Base-by-base conservation (phyloP, 2,888 invertebrate species). In the Apotomis capreana region DNA sequence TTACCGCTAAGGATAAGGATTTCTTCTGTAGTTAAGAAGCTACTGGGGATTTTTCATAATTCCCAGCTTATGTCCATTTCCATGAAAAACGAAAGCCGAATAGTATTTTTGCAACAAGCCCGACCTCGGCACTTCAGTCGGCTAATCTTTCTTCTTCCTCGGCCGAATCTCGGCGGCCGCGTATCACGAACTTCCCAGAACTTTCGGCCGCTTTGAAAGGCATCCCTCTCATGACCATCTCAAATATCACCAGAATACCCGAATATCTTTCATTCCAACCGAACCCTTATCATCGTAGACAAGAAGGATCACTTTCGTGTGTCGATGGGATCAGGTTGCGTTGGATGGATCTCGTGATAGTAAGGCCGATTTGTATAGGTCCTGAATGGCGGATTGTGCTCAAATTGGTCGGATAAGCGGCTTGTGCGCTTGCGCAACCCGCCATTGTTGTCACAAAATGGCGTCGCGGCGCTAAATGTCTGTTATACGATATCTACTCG, bases 381-480 rank as follows among this genome's bases (percentile, higher is more conserved):
- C 77, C 73, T 68, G 71, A 70, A 75, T 75, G 69, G 80, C 79
- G 80, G 80, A 83, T 84, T 81, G 84, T 83, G 51, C 58, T 80
- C 81, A 87, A 89, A 89, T 88, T 88, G 85, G 83, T 81, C 79
- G 88, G 83, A 83, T 89, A 85, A 88, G 87, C 87, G 79, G 85
- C 78, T 80, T 84, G 81, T 80, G 80, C 80, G 81, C 78, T 79
- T 83, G 83, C 85, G 81, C 81, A 80, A 81, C 81, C 80, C 81
- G 83, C 81, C 78, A 79, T 78, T 69, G 78, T 78, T 80, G 82
- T 83, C 80, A 64, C 79, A 82, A 84, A 80, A 85, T 85, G 86
- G 85, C 82, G 74, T 63, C 62, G 69, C 67, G 69, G 68, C 68
- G 63, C 68, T 73, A 60, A 64, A 49, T 55, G 63, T 26, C 60